A percentile compares a stretch with the other conserved stretches of the same genome.
Evolutionary conservation across 2,113 vertebrate species (phyloP).

Genomic region (Erythrolamprus reginae): DNA sequence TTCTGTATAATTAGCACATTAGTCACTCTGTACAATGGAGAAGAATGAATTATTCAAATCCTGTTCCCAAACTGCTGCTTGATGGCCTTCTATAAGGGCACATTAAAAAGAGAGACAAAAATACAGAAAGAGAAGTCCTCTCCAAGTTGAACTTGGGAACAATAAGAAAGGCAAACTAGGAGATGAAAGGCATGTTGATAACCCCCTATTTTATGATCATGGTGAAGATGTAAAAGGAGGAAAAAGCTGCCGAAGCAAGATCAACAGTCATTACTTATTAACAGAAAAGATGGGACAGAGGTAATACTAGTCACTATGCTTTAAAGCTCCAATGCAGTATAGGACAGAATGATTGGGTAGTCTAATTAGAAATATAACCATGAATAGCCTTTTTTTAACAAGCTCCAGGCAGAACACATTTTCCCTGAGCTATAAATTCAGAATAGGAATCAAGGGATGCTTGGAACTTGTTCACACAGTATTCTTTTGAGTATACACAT

Average conservation of each 20-base stretch:
- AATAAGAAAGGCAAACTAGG: conserved; percentile 16
- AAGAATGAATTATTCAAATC: conserved; percentile 72
- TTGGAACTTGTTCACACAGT: background rate
- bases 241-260: background rate
- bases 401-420: background rate
- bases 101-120: conserved; percentile 25
- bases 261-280: background rate
- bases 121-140: background rate
- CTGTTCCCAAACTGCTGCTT: conserved; percentile 49
- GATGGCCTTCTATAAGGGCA: conserved; percentile 41
- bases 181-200: background rate
- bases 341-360: background rate
- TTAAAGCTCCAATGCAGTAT: background rate
- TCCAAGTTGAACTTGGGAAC: conserved; percentile 45
- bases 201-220: conserved; percentile 12
- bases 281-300: background rate
- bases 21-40: conserved; percentile 69
- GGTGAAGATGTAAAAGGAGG: background rate
- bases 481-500: background rate
- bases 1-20: conserved; percentile 74
- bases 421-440: background rate
- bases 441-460: background rate
- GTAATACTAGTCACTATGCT: background rate
- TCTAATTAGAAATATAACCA: background rate
- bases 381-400: background rate